These are phyloP conservation scores for Andrena marginata DNA, from an alignment of 2,888 invertebrate genomes.

Conservation along the genomic window DNA sequence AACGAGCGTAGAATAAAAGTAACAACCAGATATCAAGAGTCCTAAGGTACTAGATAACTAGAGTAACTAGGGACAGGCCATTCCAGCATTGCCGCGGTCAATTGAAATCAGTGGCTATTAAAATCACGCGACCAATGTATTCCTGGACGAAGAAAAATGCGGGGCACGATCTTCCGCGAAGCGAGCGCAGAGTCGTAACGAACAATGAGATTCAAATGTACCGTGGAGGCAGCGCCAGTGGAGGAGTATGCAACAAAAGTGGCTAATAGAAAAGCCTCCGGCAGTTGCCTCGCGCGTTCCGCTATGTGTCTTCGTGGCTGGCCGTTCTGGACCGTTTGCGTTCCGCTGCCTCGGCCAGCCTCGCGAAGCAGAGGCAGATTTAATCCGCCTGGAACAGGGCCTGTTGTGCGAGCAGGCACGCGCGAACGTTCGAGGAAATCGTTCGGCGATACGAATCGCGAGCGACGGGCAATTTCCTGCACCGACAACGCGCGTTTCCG, in stretches of 20 bases:
- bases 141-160: constrained; percentile 15
- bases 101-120: constrained; percentile 13
- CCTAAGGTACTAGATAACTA: neutral
- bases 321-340: constrained; percentile 44
- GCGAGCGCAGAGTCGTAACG: constrained; percentile 5
- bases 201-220: constrained; percentile 43
- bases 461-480: constrained; percentile 30
- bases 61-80: neutral
- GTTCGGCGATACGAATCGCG: constrained; percentile 7
- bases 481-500: constrained; percentile 30
- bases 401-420: constrained; percentile 15
- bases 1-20: neutral
- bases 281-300: constrained; percentile 18
- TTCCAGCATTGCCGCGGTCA: neutral
- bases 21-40: neutral
- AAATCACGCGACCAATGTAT: constrained; percentile 17
- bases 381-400: constrained; percentile 18
- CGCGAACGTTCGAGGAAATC: constrained; percentile 29
- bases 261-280: constrained; percentile 26
- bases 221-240: constrained; percentile 14
- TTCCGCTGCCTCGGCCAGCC: constrained; percentile 16
- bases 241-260: constrained; percentile 12
- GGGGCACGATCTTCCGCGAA: neutral
- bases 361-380: neutral
- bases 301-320: neutral